A percentile compares a stretch with the other conserved stretches of the same genome.
phyloP scores from a whole-genome alignment of 1,140 invertebrate genomes.

The Tetraneura akinire region DNA sequence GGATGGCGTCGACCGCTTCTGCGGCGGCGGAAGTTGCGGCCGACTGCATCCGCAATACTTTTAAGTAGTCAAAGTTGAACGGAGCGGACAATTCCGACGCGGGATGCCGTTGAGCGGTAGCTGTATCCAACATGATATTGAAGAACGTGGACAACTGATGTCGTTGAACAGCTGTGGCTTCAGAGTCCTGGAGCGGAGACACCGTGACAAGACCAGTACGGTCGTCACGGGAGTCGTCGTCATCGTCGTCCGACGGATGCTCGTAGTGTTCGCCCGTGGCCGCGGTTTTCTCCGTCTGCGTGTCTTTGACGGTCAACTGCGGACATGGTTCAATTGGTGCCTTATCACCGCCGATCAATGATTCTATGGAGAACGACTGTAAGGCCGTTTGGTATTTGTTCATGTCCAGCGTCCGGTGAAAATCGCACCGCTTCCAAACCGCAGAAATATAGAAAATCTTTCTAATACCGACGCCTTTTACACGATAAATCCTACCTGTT shows the following conservation, averaged over 20 bases:
- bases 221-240: neutral
- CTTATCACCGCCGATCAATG: slow-evolving; percentile 1
- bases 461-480: no score
- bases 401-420: neutral
- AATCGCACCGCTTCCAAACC: no score
- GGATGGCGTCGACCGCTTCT: neutral
- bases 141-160: neutral
- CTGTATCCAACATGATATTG: neutral
- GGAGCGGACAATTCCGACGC: neutral
- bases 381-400: neutral
- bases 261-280: neutral
- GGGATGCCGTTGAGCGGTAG: neutral
- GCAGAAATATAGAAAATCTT: no score
- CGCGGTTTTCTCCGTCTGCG: neutral
- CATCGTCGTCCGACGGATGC: neutral
- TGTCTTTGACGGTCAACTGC: neutral
- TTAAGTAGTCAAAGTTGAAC: neutral
- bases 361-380: slow-evolving; percentile 41
- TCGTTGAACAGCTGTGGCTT: neutral
- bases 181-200: neutral
- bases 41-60: neutral
- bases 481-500: no score
- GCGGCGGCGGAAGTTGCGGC: neutral
- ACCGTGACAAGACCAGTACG: no score
- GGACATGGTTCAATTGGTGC: no score